phyloP scores from a whole-genome alignment of 2,888 invertebrate genomes.

The Dyspetes luteomarginatus region DNA sequence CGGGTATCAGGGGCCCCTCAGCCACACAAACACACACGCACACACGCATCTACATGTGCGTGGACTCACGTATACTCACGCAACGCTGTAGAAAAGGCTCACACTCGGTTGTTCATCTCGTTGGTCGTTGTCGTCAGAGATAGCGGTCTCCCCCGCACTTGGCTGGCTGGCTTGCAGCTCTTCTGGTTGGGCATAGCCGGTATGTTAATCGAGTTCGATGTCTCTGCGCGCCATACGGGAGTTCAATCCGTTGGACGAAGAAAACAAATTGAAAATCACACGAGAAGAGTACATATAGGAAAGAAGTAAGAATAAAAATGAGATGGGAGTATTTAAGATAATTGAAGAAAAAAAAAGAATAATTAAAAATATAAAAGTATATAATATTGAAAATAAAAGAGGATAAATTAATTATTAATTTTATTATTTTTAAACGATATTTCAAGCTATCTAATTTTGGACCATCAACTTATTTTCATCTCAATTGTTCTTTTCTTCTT shows the following conservation, averaged over 20 bases:
- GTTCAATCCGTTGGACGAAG: slow-evolving; percentile 25
- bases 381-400: background rate
- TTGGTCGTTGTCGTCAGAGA: slow-evolving; percentile 48
- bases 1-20: slow-evolving; percentile 75
- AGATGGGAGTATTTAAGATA: background rate
- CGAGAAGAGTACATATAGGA: background rate
- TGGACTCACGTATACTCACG: no score
- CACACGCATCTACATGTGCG: background rate
- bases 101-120: slow-evolving; percentile 36
- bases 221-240: slow-evolving; percentile 38
- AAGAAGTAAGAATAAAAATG: background rate
- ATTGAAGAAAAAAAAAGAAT: background rate
- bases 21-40: slow-evolving; percentile 66
- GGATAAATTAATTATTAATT: background rate
- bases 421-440: background rate
- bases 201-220: slow-evolving; percentile 78
- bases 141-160: slow-evolving; percentile 65
- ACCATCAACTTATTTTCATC: background rate
- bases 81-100: slow-evolving; percentile 2
- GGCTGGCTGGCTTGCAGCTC: slow-evolving; percentile 27
- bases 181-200: slow-evolving; percentile 70
- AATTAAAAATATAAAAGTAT: background rate
- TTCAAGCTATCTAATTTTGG: background rate
- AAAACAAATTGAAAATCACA: background rate
- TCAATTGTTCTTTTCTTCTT: background rate